Percentiles rank a stretch among this genome's conserved stretches.
phyloP scores from a whole-genome alignment of 2,888 invertebrate species.

The Plebejus melissa region DNA sequence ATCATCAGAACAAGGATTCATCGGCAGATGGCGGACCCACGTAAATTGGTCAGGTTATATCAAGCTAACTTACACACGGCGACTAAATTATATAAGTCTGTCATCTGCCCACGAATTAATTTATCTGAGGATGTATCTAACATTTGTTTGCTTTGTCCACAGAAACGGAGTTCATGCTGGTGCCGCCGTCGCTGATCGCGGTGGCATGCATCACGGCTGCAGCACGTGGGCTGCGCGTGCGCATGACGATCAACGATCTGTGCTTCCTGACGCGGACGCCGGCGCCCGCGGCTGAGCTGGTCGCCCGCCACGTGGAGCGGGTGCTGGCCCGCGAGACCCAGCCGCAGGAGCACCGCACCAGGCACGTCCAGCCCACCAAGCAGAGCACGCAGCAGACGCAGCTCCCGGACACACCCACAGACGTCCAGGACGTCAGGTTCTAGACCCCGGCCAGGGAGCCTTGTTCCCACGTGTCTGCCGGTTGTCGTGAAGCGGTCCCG shows the following conservation, averaged over 20 bases:
- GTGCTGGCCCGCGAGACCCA: slow-evolving; percentile 78
- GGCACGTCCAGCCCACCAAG: slow-evolving; percentile 54
- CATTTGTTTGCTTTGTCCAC: slow-evolving; percentile 51
- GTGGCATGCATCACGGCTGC: slow-evolving; percentile 85
- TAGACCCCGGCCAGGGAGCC: slow-evolving; percentile 45
- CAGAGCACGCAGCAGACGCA: slow-evolving; percentile 57
- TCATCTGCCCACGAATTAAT: too few species aligned
- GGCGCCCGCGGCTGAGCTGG: slow-evolving; percentile 72
- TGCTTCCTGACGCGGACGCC: slow-evolving; percentile 72
- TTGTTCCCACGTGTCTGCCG: neutral
- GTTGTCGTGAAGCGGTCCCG: slow-evolving; percentile 41
- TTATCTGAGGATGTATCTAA: neutral
- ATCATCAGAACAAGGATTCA: neutral
- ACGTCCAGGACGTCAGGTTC: slow-evolving; percentile 81
- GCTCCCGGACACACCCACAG: slow-evolving; percentile 81
- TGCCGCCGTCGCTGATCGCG: slow-evolving; percentile 84
- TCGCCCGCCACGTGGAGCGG: slow-evolving; percentile 79
- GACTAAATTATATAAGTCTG: neutral
- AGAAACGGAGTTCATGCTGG: slow-evolving; percentile 86
- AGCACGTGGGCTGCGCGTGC: slow-evolving; percentile 78
- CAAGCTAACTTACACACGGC: neutral
- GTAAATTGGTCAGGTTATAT: neutral
- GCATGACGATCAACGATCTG: slow-evolving; percentile 65
- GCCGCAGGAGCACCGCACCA: slow-evolving; percentile 62
- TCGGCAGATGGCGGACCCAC: neutral